These are phyloP conservation scores for Asarcornis scutulata DNA, from an alignment of 2,113 vertebrate species.

Conservation along the genomic window DNA sequence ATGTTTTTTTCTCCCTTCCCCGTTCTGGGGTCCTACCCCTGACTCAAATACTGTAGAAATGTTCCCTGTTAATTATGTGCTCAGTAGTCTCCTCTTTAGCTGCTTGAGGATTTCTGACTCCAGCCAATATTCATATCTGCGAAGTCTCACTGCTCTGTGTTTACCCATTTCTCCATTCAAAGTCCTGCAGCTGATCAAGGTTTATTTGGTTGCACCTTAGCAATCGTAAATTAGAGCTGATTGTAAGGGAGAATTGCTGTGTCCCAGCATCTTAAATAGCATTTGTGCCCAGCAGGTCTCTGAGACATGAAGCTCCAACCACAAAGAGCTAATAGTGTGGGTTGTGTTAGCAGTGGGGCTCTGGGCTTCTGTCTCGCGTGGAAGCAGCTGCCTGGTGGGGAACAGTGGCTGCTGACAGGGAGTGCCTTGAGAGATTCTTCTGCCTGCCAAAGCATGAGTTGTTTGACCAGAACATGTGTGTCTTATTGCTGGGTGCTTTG, in stretches of 20 bases:
- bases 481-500: not conserved
- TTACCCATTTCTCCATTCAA: not conserved
- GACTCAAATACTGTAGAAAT: not conserved
- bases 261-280: not conserved
- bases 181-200: not conserved
- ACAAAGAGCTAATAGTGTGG: accelerated
- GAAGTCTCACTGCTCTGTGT: not conserved
- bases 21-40: accelerated
- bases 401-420: not conserved
- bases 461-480: not conserved
- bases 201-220: not conserved
- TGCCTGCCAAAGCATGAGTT: not conserved
- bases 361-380: not conserved
- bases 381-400: not conserved
- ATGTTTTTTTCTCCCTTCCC: not conserved
- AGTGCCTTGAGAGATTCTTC: not conserved
- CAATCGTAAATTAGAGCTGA: not conserved
- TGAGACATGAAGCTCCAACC: not conserved
- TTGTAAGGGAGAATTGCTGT: not conserved
- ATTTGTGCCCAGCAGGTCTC: not conserved
- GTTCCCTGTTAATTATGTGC: not conserved
- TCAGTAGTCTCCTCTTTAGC: not conserved
- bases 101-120: not conserved
- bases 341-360: not conserved
- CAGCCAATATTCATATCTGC: accelerated